Evolutionary conservation across 2,888 invertebrate species (phyloP).

Genomic region (Bursaphelenchus okinawaensis): DNA sequence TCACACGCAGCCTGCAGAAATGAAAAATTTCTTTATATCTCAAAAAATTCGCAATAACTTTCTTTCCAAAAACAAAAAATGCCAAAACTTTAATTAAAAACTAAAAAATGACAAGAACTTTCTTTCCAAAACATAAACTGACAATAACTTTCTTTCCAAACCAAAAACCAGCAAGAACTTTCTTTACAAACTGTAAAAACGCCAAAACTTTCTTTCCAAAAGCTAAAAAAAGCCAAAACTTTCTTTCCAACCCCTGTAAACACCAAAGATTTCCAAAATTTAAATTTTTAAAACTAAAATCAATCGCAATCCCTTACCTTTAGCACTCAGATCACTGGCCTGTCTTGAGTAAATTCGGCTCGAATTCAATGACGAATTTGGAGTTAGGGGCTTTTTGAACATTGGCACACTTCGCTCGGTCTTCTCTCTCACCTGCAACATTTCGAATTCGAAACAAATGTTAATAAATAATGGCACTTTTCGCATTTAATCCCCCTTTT

Average conservation of each 20-base stretch:
- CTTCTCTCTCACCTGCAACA: constrained; percentile 77
- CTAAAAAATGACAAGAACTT: too few species aligned
- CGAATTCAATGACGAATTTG: not conserved
- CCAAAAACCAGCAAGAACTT: not conserved
- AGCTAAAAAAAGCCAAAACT: not conserved
- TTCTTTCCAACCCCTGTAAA: too few species aligned
- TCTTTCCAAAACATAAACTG: not conserved
- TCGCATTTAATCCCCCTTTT: too few species aligned
- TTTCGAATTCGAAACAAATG: constrained; percentile 2
- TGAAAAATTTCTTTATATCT: too few species aligned
- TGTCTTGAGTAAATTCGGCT: constrained; percentile 14
- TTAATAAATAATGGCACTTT: not conserved
- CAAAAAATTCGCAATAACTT: too few species aligned
- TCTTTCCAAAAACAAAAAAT: too few species aligned
- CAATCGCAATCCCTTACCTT: constrained; percentile 17
- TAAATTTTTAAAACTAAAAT: too few species aligned
- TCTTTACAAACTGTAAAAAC: not conserved
- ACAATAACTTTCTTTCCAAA: not conserved
- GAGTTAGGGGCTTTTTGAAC: constrained; percentile 58
- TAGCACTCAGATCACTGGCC: constrained; percentile 26
- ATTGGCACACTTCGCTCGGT: constrained; percentile 85
- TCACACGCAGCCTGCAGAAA: too few species aligned
- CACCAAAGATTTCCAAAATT: too few species aligned
- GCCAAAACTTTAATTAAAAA: not conserved
- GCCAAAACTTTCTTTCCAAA: not conserved